phyloP scores from a whole-genome alignment of 1,140 invertebrate genomes.

The Drosophila teissieri region DNA sequence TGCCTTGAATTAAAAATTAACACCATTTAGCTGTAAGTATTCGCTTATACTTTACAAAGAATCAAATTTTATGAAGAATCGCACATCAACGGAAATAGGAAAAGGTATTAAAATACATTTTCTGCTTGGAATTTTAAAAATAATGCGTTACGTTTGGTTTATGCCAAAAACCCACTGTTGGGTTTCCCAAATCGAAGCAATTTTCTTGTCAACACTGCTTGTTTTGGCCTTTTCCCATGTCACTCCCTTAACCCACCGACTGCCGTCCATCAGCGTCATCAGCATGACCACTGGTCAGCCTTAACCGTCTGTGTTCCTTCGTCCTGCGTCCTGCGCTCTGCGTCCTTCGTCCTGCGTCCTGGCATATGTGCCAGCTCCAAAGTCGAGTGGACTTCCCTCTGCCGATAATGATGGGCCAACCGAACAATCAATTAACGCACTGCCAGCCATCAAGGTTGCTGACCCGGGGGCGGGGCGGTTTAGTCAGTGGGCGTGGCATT shows the following conservation, averaged over 20 bases:
- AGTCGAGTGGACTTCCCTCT: slow-evolving; percentile 12
- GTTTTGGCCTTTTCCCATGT: slow-evolving; percentile 8
- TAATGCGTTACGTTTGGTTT: not conserved
- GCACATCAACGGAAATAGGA: too few relatives aligned
- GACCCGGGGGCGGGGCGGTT: slow-evolving; percentile 1
- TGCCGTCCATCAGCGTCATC: slow-evolving; percentile 40
- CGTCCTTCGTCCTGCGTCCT: not conserved
- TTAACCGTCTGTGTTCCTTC: slow-evolving; percentile 11
- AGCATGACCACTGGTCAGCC: slow-evolving; percentile 9
- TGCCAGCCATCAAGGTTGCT: slow-evolving; percentile 53
- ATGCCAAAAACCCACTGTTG: not conserved
- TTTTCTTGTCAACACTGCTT: slow-evolving; percentile 19
- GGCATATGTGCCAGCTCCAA: slow-evolving; percentile 14
- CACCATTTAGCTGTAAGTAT: too few relatives aligned
- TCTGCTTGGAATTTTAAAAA: not conserved
- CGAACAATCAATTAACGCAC: slow-evolving; percentile 69
- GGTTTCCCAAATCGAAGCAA: slow-evolving; percentile 2
- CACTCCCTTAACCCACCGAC: slow-evolving; percentile 2
- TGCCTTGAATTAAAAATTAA: too few relatives aligned
- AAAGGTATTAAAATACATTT: too few relatives aligned
- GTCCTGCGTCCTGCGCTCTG: not conserved
- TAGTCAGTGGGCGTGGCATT: slow-evolving; percentile 7
- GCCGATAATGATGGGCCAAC: slow-evolving; percentile 52
- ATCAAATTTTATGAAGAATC: too few relatives aligned
- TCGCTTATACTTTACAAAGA: too few relatives aligned